Conservation (phyloP, 2,888 invertebrate genomes). For the Spicauda simplicius region DNA sequence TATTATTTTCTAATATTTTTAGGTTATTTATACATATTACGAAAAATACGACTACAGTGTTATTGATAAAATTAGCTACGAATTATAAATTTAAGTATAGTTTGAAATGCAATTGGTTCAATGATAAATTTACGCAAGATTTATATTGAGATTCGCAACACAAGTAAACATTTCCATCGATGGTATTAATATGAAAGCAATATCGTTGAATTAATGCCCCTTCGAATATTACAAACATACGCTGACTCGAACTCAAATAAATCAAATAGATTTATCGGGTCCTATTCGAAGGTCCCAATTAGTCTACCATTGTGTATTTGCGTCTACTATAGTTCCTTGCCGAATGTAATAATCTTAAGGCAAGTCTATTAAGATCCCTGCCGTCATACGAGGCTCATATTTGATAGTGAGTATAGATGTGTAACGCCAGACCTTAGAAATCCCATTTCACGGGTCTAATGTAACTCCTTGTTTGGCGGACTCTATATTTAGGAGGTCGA, state of each 20-base stretch:
- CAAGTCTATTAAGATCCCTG: slow-evolving; percentile 58
- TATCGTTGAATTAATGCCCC: slow-evolving; percentile 31
- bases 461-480: slow-evolving; percentile 70
- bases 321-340: slow-evolving; percentile 50
- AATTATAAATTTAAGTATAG: too few species aligned
- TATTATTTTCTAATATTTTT: too few species aligned
- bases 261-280: slow-evolving; percentile 40
- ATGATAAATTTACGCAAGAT: too few species aligned
- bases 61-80: too few species aligned
- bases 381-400: slow-evolving; percentile 35
- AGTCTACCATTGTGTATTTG: slow-evolving; percentile 51
- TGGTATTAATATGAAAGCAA: slow-evolving; percentile 24
- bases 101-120: too few species aligned
- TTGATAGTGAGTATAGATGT: slow-evolving; percentile 17
- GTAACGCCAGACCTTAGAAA: slow-evolving; percentile 50
- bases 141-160: neutral
- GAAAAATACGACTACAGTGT: too few species aligned
- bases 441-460: slow-evolving; percentile 70
- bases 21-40: too few species aligned
- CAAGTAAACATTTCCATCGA: neutral
- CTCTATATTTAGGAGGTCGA: slow-evolving; percentile 74
- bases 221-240: slow-evolving; percentile 34
- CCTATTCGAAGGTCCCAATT: slow-evolving; percentile 47
- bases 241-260: slow-evolving; percentile 38
- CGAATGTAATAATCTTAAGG: slow-evolving; percentile 56